phyloP scores from a whole-genome alignment of 2,888 invertebrate species.

The Tetragonula carbonaria region DNA sequence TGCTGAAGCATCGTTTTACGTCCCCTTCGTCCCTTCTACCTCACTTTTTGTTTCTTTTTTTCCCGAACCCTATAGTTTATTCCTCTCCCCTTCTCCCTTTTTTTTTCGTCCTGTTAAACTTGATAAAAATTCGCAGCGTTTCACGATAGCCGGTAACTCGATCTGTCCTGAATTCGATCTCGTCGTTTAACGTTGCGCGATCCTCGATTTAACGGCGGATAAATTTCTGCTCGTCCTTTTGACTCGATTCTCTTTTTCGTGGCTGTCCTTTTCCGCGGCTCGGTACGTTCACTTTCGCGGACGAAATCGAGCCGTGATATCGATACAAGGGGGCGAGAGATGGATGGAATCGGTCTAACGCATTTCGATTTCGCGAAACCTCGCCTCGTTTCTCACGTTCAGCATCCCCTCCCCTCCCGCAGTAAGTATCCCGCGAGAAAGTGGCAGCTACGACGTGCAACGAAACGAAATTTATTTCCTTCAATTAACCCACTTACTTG shows the following conservation, averaged over 20 bases:
- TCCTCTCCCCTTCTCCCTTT: neutral
- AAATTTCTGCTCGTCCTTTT: conserved; percentile 52
- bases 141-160: conserved; percentile 60
- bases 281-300: conserved; percentile 7
- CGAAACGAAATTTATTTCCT: neutral
- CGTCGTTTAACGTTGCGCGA: conserved; percentile 60
- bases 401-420: too few relatives aligned
- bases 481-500: neutral
- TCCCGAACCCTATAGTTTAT: neutral
- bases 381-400: neutral
- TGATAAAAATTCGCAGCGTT: conserved; percentile 60
- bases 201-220: conserved; percentile 64
- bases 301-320: conserved; percentile 24
- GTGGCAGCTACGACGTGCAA: neutral
- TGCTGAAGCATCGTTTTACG: conserved; percentile 46
- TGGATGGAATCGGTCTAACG: conserved; percentile 18
- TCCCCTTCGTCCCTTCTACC: neutral
- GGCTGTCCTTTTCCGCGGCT: conserved; percentile 4
- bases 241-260: neutral
- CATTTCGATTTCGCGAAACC: too few relatives aligned
- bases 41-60: neutral
- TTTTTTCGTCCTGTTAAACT: conserved; percentile 41
- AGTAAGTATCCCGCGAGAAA: neutral
- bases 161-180: conserved; percentile 63
- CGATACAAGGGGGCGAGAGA: conserved; percentile 18